A percentile compares a stretch with the other conserved stretches of the same genome.
Evolutionary conservation across 2,888 invertebrate species (phyloP).

Genomic region (Mactromeris polynyma): DNA sequence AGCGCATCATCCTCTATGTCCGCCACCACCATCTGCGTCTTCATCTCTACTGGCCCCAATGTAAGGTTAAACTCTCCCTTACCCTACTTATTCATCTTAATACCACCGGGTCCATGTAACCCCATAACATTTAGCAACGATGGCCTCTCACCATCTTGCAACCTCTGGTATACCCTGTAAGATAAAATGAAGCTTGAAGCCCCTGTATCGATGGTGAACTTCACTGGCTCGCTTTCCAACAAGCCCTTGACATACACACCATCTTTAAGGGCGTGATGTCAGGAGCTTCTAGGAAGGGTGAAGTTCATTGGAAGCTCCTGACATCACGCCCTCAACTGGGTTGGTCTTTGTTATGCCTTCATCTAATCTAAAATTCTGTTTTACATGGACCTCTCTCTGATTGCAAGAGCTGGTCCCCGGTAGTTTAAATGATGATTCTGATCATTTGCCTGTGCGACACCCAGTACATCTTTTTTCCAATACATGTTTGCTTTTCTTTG

Average conservation of each 20-base stretch:
- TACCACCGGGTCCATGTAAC: conserved; percentile 21
- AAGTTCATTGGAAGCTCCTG: not conserved
- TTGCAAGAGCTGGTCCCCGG: conserved; percentile 14
- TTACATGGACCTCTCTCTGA: conserved; percentile 33
- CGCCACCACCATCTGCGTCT: conserved; percentile 36
- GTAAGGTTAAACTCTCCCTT: conserved; percentile 46
- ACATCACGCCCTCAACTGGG: too few relatives aligned
- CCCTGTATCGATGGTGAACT: conserved; percentile 23
- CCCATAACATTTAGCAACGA: not conserved
- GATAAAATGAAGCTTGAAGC: conserved; percentile 17
- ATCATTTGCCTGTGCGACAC: not conserved
- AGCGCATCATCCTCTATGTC: conserved; percentile 57
- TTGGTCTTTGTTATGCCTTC: conserved; percentile 10
- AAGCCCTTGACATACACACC: conserved; percentile 12
- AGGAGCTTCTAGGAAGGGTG: too few relatives aligned
- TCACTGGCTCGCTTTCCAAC: not conserved
- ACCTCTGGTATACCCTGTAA: conserved; percentile 7
- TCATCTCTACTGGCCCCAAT: conserved; percentile 29
- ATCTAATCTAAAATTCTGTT: not conserved
- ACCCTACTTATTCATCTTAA: conserved; percentile 37
- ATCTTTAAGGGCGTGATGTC: not conserved
- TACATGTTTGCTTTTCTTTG: not conserved
- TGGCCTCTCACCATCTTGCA: conserved; percentile 18
- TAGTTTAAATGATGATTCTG: conserved; percentile 31
- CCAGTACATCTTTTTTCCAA: too few relatives aligned